These are phyloP conservation scores for Corythornis leucogaster DNA, from an alignment of 2,797 vertebrate species.

Conservation along the genomic window DNA sequence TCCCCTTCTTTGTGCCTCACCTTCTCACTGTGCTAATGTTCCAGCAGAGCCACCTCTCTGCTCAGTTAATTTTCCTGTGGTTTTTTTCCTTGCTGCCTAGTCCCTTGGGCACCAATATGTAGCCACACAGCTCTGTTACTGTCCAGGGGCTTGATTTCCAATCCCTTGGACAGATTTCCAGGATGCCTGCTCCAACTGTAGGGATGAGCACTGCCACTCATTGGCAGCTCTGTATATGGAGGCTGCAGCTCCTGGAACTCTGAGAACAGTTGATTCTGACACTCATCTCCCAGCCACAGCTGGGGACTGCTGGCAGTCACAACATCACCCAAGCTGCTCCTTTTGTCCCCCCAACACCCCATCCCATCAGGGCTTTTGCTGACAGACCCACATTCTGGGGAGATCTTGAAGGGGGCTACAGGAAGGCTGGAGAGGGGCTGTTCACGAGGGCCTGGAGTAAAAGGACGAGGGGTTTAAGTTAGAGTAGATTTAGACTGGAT, in stretches of 20 bases:
- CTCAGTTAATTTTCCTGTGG: neutral
- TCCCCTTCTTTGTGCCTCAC: neutral
- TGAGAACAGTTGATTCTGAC: slow-evolving; percentile 50
- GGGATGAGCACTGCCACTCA: neutral
- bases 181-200: neutral
- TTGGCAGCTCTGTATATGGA: slow-evolving; percentile 41
- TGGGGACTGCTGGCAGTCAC: slow-evolving; percentile 40
- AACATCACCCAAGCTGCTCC: neutral
- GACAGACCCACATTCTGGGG: too few relatives aligned
- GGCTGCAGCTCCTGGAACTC: slow-evolving; percentile 1
- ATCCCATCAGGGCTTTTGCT: neutral
- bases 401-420: too few relatives aligned
- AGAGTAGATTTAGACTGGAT: too few relatives aligned
- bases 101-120: neutral
- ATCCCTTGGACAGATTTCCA: neutral
- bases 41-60: neutral
- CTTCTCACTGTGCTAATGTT: neutral
- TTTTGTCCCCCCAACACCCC: neutral
- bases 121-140: neutral
- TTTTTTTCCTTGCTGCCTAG: neutral
- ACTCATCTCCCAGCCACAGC: neutral
- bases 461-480: too few relatives aligned
- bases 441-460: too few relatives aligned
- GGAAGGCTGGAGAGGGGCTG: too few relatives aligned
- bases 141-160: neutral